Base-by-base conservation (phyloP, 2,888 invertebrate species). In the Synergus gifuensis region DNA sequence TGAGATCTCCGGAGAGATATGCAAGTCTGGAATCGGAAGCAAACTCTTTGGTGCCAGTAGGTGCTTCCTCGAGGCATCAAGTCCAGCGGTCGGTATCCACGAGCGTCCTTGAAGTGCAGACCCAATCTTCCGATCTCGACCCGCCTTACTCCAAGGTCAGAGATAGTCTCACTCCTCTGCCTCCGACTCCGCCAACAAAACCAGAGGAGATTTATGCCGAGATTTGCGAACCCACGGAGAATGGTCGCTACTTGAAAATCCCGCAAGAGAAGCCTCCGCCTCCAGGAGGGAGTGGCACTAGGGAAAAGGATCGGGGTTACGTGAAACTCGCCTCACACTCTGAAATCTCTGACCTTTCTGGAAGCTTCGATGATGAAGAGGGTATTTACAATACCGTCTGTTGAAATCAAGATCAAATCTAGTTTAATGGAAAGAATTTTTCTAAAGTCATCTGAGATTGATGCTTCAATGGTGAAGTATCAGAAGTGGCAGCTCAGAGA, bases 321-420 rank as follows among this genome's bases (percentile, higher is more conserved):
- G 90, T 91, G 9, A 90, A 90, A 80, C 84, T 91, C 36, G 87
- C 89, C 4, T 89, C 92, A 3, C 89, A 91, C 62, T 89, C 91
- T 12, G 91, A 92, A 76, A 87, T 90, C 44, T 90, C 91, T 36
- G 76, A 91, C 22, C 83, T 90, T 9, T 91, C 89, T 67, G 88
- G 87, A 62, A 91, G 89, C 49, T 82, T 80, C 62, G 91, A 91
- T 44, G 92, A 92, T 46, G 92, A 92, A 42, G 93, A 93, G 76
- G 89, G 88, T 16, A 91, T 91, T 82, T 93, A 93, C 81, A 92
- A 93, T 82, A 92, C 92, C 28, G 92, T 93, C 78, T 92, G 91
- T 83, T 92, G 88, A 92, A 79, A 69, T 28, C 49, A 54, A 46
- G 40, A 60, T 60, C 12, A 60, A 4, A 12, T 4, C 18, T 60